Conservation (phyloP, 35 echinoderm and acorn worm genomes). For the Patiria miniata region DNA sequence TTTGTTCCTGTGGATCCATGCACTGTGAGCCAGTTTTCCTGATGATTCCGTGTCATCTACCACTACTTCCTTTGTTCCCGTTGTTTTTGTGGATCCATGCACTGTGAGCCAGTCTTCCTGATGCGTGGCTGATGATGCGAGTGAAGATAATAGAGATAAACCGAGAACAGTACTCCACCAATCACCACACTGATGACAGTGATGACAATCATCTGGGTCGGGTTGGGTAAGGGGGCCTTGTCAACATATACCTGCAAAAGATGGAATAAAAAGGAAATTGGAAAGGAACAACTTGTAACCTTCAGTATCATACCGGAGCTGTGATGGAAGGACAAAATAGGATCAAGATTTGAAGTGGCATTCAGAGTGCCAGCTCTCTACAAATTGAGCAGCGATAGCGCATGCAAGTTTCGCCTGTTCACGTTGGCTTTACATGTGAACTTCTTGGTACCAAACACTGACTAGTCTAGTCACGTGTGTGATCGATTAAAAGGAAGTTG, state of each 20-base stretch:
- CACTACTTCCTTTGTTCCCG: background rate
- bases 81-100: conserved; percentile 19
- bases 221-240: conserved; percentile 57
- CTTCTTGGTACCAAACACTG: no score
- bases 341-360: background rate
- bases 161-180: conserved; percentile 64
- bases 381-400: no score
- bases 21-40: conserved; percentile 34
- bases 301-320: background rate
- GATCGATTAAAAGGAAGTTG: no score
- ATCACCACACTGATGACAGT: conserved; percentile 73
- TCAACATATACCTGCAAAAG: conserved; percentile 73
- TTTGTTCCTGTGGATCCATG: conserved; percentile 31
- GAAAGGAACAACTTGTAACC: background rate
- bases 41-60: no score
- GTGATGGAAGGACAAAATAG: background rate
- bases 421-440: no score
- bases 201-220: conserved; percentile 82
- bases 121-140: conserved; percentile 25
- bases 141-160: conserved; percentile 78
- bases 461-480: no score
- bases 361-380: no score
- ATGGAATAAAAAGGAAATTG: background rate
- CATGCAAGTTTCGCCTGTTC: no score
- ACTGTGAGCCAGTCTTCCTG: conserved; percentile 31